phyloP scores from a whole-genome alignment of 2,888 invertebrate genomes.

The Pterostichus madidus region DNA sequence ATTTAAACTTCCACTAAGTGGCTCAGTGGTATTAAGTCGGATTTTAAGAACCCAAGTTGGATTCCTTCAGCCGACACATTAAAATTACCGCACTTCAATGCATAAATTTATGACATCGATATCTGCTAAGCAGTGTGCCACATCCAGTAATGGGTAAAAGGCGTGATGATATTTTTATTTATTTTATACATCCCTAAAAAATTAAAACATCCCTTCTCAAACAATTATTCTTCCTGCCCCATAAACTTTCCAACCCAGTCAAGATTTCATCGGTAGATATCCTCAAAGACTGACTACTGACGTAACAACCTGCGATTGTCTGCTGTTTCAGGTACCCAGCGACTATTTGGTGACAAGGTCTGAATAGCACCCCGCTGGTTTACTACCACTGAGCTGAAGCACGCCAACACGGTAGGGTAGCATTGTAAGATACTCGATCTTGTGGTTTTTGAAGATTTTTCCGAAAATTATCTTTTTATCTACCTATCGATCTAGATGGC shows the following conservation, averaged over 20 bases:
- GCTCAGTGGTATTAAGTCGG: no score
- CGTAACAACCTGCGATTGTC: not conserved
- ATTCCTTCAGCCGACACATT: no score
- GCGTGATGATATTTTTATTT: no score
- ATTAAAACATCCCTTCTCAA: not conserved
- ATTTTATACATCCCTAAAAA: not conserved
- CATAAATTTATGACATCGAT: no score
- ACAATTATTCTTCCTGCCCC: not conserved
- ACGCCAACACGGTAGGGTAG: not conserved
- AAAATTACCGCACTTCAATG: no score
- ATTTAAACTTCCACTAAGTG: no score
- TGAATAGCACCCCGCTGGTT: slow-evolving; percentile 23
- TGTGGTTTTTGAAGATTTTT: slow-evolving; percentile 53
- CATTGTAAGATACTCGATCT: slow-evolving; percentile 16
- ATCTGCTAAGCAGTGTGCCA: no score
- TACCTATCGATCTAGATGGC: slow-evolving; percentile 1
- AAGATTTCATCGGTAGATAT: slow-evolving; percentile 12
- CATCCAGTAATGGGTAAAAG: no score
- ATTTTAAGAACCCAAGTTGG: no score
- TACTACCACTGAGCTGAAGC: slow-evolving; percentile 5
- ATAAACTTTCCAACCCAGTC: not conserved
- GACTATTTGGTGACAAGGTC: slow-evolving; percentile 29
- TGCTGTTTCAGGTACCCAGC: slow-evolving; percentile 2
- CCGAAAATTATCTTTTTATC: slow-evolving; percentile 55
- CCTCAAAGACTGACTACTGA: not conserved